A percentile compares a stretch with the other conserved stretches of the same genome.
Evolutionary conservation across 2,797 vertebrate genomes (phyloP).

Genomic region (Acanthiza pusilla): DNA sequence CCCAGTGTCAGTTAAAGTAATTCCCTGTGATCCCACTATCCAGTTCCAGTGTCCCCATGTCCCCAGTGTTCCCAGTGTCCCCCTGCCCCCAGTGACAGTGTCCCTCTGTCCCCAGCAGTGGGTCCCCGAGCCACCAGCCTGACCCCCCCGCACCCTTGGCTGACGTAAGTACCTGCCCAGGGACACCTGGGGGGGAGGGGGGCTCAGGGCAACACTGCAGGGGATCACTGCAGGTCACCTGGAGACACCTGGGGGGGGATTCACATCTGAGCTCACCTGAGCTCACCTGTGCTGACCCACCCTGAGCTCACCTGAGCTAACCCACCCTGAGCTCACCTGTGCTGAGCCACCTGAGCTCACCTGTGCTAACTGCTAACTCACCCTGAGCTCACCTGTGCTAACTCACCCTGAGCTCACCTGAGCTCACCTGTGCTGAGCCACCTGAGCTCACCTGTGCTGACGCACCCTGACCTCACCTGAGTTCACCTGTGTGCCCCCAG

Average conservation of each 20-base stretch:
- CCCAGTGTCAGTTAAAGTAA: too few relatives aligned
- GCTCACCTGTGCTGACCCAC: too few relatives aligned
- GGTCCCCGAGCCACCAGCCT: neutral
- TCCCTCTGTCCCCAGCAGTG: neutral
- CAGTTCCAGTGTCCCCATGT: neutral
- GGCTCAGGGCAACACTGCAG: too few relatives aligned
- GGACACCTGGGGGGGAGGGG: neutral
- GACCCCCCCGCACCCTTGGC: neutral
- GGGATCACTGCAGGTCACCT: neutral
- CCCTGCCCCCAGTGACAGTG: neutral
- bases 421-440: too few relatives aligned
- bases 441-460: too few relatives aligned
- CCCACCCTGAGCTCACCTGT: neutral
- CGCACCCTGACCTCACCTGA: too few relatives aligned
- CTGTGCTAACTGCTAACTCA: too few relatives aligned
- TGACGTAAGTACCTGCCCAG: neutral
- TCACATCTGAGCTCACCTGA: neutral
- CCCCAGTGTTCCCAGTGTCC: neutral
- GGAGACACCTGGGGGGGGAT: neutral
- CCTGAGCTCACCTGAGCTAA: too few relatives aligned
- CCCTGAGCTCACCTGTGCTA: neutral
- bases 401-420: too few relatives aligned
- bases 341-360: too few relatives aligned
- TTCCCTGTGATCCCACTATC: too few relatives aligned
- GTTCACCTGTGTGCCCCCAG: conserved; percentile 60